Evolutionary conservation across 2,888 invertebrate species (phyloP), one percentile per base, ranked within the genome.

Genomic region (Dryobota labecula): DNA sequence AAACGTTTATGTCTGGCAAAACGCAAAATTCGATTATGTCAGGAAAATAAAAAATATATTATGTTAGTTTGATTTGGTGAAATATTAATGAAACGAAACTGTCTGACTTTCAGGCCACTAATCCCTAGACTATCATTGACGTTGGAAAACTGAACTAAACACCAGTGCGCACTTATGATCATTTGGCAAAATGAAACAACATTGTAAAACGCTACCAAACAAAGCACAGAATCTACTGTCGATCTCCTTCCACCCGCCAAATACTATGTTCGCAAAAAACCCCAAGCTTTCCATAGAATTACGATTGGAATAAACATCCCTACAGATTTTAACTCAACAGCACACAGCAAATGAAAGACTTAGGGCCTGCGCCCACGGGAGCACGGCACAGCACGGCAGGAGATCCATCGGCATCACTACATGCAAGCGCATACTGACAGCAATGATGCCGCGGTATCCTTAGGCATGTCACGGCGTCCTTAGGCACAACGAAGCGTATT

Each of bases 261-360:
- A 27, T 20, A 63, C 38, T n/a, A 45, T 27, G 54, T 47, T 56
- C 24, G 13, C n/a, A 53, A 65, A 60, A 63, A 57, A 38, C 20
- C 24, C 47, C 38, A 30, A 57, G 27, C 64, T 76, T 76, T 58
- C 64, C 54, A 69, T 66, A 53, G 53, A 47, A 63, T 57, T 57
- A 53, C 62, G 49, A 57, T 70, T 70, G 56, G 41, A 66, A 67
- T 70, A 74, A 64, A 69, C 57, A 67, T 63, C 13, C 11, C 27
- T n/a, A 30, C 33, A 54, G 49, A 65, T 61, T 69, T 69, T 70
- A 71, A 67, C 70, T 71, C 67, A 49, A 58, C 33, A 36, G 66
- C 57, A 69, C 58, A 64, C 45, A 63, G 57, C 38, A 69, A 77
- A 73, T 73, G 70, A 57, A 80, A 70, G 56, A 76, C 82, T 70